These are phyloP conservation scores for Chrysolophus pictus DNA, from an alignment of 2,797 vertebrate genomes.

Conservation along the genomic window DNA sequence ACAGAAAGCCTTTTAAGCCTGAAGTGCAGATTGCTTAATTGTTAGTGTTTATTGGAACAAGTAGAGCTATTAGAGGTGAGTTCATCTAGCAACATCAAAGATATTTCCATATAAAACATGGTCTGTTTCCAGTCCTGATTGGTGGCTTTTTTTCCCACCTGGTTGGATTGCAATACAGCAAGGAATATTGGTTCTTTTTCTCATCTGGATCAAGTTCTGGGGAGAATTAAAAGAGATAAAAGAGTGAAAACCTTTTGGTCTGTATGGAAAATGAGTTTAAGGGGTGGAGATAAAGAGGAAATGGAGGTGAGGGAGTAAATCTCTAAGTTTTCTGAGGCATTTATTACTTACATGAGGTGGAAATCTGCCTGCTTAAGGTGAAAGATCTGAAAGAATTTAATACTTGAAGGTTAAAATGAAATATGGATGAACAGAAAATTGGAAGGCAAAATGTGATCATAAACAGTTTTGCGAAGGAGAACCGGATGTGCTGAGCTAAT, in stretches of 20 bases:
- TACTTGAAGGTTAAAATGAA: not conserved
- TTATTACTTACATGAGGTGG: not conserved
- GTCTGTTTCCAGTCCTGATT: not conserved
- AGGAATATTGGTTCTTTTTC: not conserved
- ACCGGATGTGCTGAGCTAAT: not conserved
- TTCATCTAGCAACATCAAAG: not conserved
- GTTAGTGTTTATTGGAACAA: not conserved
- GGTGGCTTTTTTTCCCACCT: not conserved
- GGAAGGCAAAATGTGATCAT: not conserved
- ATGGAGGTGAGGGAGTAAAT: not conserved
- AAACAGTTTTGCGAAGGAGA: not conserved
- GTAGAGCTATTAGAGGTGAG: not conserved
- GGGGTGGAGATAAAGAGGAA: not conserved
- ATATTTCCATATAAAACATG: not conserved
- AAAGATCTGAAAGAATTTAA: not conserved
- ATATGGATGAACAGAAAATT: not conserved
- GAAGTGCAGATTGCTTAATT: not conserved
- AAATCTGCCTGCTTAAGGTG: not conserved
- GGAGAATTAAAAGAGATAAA: not conserved
- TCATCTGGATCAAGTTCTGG: not conserved
- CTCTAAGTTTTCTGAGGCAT: not conserved
- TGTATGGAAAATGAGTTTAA: not conserved
- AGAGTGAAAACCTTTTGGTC: not conserved
- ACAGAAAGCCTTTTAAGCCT: not conserved
- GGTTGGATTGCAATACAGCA: not conserved